Percentiles rank a stretch among this genome's conserved stretches.
Conservation (phyloP, 1,140 invertebrate species). For the Diachasmimorpha longicaudata region DNA sequence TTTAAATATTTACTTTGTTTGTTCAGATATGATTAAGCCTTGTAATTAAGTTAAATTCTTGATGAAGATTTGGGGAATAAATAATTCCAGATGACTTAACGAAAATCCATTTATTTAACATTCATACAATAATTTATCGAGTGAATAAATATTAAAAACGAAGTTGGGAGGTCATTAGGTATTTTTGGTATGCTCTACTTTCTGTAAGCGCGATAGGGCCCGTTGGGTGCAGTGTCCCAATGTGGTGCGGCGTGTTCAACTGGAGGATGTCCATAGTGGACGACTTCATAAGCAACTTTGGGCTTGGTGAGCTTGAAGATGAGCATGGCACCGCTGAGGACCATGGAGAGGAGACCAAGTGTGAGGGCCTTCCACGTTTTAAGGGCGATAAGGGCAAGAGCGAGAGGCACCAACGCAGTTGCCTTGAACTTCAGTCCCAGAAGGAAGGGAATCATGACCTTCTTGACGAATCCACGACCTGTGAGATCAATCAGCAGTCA, state of each 20-base stretch:
- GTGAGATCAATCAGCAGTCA: constrained; percentile 26
- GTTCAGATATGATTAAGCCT: too few species aligned
- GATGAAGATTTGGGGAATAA: too few species aligned
- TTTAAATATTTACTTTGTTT: too few species aligned
- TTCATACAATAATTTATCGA: constrained; percentile 27
- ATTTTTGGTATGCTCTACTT: constrained; percentile 38
- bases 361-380: constrained; percentile 89
- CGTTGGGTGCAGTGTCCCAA: constrained; percentile 70
- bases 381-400: constrained; percentile 79
- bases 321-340: constrained; percentile 79
- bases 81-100: too few species aligned
- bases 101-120: constrained; percentile 8
- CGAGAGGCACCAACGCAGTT: constrained; percentile 78
- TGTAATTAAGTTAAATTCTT: too few species aligned
- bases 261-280: constrained; percentile 82
- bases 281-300: constrained; percentile 81
- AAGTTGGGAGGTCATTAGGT: constrained; percentile 10
- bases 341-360: constrained; percentile 81
- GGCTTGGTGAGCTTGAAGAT: constrained; percentile 86
- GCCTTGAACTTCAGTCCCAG: constrained; percentile 85
- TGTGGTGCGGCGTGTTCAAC: constrained; percentile 69
- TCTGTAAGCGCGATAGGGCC: constrained; percentile 65
- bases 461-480: constrained; percentile 82
- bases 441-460: constrained; percentile 82
- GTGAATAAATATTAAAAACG: constrained; percentile 49